These are phyloP conservation scores for Sphecodes monilicornis DNA, from an alignment of 2,888 invertebrate species.

Conservation along the genomic window DNA sequence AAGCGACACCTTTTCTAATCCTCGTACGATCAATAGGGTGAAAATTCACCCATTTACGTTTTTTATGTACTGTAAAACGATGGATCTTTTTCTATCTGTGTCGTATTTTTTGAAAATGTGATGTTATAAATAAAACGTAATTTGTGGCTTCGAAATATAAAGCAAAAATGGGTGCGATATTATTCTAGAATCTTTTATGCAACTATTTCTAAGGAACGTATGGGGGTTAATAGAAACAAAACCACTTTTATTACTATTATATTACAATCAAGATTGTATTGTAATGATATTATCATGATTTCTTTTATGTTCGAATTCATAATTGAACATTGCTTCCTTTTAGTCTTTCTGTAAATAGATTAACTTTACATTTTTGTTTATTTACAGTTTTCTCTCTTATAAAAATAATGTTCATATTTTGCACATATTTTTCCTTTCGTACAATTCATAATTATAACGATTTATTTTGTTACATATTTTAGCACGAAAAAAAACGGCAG, in stretches of 20 bases:
- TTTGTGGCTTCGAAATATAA: background rate
- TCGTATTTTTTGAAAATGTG: background rate
- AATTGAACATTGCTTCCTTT: background rate
- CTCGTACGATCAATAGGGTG: no score
- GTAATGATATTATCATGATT: background rate
- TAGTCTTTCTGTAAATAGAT: background rate
- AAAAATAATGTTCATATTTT: background rate
- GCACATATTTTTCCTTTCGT: background rate
- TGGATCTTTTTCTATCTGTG: no score
- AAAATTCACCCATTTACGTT: no score
- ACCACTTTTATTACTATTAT: background rate
- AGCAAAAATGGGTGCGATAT: background rate
- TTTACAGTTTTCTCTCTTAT: background rate
- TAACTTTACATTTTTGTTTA: background rate
- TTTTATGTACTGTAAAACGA: no score
- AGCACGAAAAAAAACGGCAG: conserved; percentile 94
- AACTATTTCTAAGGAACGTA: no score
- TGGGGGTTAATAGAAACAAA: background rate
- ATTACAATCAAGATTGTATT: background rate
- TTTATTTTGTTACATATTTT: conserved; percentile 76
- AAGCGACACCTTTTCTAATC: no score
- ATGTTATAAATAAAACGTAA: background rate
- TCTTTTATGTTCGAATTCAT: background rate
- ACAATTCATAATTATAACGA: background rate
- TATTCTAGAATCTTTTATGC: no score